Base-by-base conservation (phyloP, 2,113 vertebrate genomes). In the Synodontis membranacea region DNA sequence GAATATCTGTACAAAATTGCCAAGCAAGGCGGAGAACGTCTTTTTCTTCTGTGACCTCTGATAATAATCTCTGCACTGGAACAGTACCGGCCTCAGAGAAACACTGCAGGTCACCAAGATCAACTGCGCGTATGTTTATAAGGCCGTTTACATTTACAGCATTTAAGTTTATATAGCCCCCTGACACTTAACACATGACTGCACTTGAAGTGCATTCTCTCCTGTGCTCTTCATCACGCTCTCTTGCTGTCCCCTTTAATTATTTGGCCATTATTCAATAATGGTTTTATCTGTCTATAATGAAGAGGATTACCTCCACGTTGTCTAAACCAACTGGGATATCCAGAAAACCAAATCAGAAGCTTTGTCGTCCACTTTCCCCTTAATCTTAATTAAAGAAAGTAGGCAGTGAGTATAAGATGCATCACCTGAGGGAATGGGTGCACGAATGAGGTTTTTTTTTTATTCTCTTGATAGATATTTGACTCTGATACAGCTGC, bases 191-290 rank as follows among this genome's bases (percentile, higher is more conserved):
- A 44, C 39, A 39, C 34, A 28, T 17, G 10, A 74, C 9, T 42
- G 39, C 3, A 4, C 6, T 37, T 39, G 66, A 21, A 44, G 39
- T 44, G 39, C 23, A 44, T 74, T 25, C 37, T 44, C 37, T 5
- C 68, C 28, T 39, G 5, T 25, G 21, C 68, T 44, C 68, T n/a
- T 42, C 15, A 19, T 37, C 31, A 3, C 52, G 19, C 60, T n/a
- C 64, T 44, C 66, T 31, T 44, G 8, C 31, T 44, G 31, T 28
- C 72, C 44, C 39, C 50, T 83, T 87, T 74, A 82, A 68, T 68
- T 78, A 86, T 58, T 60, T 50, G 52, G 37, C 58, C 42, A 72
- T 83, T 68, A 80, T 74, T n/a, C 62, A 86, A 84, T 84, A 39
- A 80, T 50, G 21, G 74, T 42, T 83, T 31, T 54, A 31, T 82